Percentiles rank a stretch among this genome's conserved stretches.
Conservation (phyloP, 2,797 vertebrate species). For the Galaxias olidus region DNA sequence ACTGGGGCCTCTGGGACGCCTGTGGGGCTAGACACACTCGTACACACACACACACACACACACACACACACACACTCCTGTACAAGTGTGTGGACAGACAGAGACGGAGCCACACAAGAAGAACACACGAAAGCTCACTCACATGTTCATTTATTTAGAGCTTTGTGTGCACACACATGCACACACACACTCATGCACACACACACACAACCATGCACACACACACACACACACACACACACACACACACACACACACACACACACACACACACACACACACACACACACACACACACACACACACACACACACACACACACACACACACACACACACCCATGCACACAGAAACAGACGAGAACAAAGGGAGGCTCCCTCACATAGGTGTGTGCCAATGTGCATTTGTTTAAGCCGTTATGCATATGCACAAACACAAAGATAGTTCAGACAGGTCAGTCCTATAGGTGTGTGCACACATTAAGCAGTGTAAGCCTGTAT, state of each 20-base stretch:
- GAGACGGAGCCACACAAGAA: too few relatives aligned
- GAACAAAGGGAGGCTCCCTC: too few relatives aligned
- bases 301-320: constrained; percentile 4
- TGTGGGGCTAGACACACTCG: constrained; percentile 9
- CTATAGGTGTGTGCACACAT: too few relatives aligned
- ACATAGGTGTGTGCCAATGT: too few relatives aligned
- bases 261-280: constrained; percentile 22
- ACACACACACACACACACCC: constrained; percentile 7
- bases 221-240: constrained; percentile 30
- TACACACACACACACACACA: constrained; percentile 1
- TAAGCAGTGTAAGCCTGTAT: too few relatives aligned
- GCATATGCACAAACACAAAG: too few relatives aligned
- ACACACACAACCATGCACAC: constrained; percentile 25
- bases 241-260: constrained; percentile 10
- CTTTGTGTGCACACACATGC: constrained; percentile 8
- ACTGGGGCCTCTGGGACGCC: constrained; percentile 47
- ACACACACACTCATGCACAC: constrained; percentile 22
- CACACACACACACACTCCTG: constrained; percentile 1
- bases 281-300: neutral
- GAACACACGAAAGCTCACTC: neutral
- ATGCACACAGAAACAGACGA: neutral
- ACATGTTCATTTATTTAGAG: too few relatives aligned
- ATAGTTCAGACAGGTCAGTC: neutral
- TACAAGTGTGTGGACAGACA: too few relatives aligned
- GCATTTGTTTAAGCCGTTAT: too few relatives aligned